Evolutionary conservation across 1,140 invertebrate species (phyloP), one percentile per base, ranked within the genome.

Genomic region (Papilio aristodemus): DNA sequence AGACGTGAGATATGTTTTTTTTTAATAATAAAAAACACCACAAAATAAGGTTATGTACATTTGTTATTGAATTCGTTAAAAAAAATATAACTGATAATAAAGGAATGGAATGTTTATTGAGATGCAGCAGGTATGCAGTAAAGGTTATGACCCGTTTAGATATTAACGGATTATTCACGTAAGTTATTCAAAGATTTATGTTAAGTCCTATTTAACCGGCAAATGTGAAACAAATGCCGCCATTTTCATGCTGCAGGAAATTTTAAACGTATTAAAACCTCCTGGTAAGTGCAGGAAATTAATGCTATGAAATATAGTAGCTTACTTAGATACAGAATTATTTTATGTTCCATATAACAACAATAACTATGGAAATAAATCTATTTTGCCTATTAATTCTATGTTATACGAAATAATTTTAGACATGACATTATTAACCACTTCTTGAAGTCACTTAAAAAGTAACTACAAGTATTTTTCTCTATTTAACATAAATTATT

Each of bases 151-250:
- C 41, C 41, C 14, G n/a, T n/a, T 43, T 43, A 43, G 17, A 43
- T n/a, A 14, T 43, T 19, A 43, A 43, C 13, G 41, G 41, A 43
- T 43, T 43, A 43, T 43, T 4, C n/a, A 43, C 27, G 27, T 43
- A 43, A n/a, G 41, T 43, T 14, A 43, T 43, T 43, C 41, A 17
- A 43, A n/a, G 41, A 43, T 43, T 43, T 43, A 43, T 43, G 41
- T 43, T 43, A 43, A 43, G 41, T 43, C 41, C n/a, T 17, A 43
- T 43, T 43, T 43, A 43, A 43, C 41, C 41, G 41, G 41, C 41
- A 43, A 43, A 43, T 43, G 14, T 14, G n/a, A 43, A 17, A 43
- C 41, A 43, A 14, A 43, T n/a, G 41, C 41, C n/a, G 14, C 41
- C 14, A 32, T 32, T 32, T 32, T 6, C 27, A 43, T n/a, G 41